These are phyloP conservation scores for Pollenia amentaria DNA, from an alignment of 2,888 invertebrate species.

Conservation along the genomic window DNA sequence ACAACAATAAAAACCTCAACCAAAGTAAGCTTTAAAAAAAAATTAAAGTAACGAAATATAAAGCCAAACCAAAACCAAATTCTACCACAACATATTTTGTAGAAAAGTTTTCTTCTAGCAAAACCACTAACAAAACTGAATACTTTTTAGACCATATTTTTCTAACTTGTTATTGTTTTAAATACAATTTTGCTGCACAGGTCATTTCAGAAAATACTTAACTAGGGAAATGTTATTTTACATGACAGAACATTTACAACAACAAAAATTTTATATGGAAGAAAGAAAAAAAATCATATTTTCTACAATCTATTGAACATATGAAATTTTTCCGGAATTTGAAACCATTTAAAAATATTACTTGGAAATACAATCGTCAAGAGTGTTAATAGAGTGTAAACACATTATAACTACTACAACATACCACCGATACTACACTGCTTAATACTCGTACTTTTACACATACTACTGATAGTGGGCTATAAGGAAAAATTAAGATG, in stretches of 20 bases:
- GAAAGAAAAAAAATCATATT: slow-evolving; percentile 15
- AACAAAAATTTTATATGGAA: not conserved
- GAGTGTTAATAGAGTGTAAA: slow-evolving; percentile 72
- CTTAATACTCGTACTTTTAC: slow-evolving; percentile 11
- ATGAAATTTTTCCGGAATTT: slow-evolving; percentile 72
- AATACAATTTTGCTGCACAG: slow-evolving; percentile 49
- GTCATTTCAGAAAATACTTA: slow-evolving; percentile 40
- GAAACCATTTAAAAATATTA: slow-evolving; percentile 68
- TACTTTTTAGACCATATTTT: slow-evolving; percentile 48
- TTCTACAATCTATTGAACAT: slow-evolving; percentile 64
- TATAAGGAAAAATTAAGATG: slow-evolving; percentile 30
- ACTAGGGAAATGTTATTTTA: slow-evolving; percentile 56
- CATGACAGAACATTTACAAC: slow-evolving; percentile 31
- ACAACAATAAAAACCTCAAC: not conserved
- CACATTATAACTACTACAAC: slow-evolving; percentile 42
- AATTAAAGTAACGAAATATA: slow-evolving; percentile 33
- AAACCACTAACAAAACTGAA: no score
- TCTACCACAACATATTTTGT: slow-evolving; percentile 38
- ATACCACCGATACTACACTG: not conserved
- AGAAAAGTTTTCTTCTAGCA: not conserved
- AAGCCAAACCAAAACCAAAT: slow-evolving; percentile 21
- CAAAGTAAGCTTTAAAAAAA: slow-evolving; percentile 21
- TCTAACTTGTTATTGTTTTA: slow-evolving; percentile 24
- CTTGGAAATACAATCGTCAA: slow-evolving; percentile 57
- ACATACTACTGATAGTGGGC: not conserved